Percentiles rank a stretch among this genome's conserved stretches.
phyloP scores from a whole-genome alignment of 2,888 invertebrate genomes.

The Psylliodes chrysocephalus region DNA sequence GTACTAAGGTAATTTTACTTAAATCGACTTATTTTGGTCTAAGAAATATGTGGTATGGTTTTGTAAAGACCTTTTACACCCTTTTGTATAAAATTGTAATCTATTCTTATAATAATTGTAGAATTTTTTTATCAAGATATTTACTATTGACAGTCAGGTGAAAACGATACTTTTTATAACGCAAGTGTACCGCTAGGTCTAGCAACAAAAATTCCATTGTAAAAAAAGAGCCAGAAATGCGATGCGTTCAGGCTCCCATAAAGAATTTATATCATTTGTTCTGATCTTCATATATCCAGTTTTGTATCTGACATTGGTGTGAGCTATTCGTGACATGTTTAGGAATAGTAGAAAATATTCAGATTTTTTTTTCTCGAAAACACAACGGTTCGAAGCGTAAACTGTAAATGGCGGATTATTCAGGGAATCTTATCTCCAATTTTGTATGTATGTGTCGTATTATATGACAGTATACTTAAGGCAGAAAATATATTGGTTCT shows the following conservation, averaged over 20 bases:
- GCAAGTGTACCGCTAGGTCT: not conserved
- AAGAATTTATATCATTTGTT: conserved; percentile 25
- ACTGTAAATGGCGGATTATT: conserved; percentile 1
- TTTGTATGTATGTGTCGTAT: not conserved
- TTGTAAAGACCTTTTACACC: no score
- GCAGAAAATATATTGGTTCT: no score
- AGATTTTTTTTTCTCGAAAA: conserved; percentile 17
- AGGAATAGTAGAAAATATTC: conserved; percentile 23
- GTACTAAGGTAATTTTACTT: no score
- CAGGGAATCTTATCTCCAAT: conserved; percentile 1
- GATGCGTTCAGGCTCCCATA: not conserved
- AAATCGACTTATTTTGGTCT: no score
- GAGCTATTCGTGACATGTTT: conserved; percentile 25
- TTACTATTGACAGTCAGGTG: no score
- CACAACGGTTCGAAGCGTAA: not conserved
- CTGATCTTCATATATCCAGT: conserved; percentile 23
- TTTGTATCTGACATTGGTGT: conserved; percentile 19
- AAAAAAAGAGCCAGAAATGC: not conserved
- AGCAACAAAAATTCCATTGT: not conserved
- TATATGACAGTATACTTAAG: not conserved
- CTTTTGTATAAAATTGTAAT: no score
- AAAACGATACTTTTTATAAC: no score
- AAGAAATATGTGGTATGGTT: no score
- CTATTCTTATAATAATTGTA: no score
- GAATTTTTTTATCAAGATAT: no score